A percentile compares a stretch with the other conserved stretches of the same genome.
Conservation (phyloP, 1,140 invertebrate species). For the Penaeus vannamei region DNA sequence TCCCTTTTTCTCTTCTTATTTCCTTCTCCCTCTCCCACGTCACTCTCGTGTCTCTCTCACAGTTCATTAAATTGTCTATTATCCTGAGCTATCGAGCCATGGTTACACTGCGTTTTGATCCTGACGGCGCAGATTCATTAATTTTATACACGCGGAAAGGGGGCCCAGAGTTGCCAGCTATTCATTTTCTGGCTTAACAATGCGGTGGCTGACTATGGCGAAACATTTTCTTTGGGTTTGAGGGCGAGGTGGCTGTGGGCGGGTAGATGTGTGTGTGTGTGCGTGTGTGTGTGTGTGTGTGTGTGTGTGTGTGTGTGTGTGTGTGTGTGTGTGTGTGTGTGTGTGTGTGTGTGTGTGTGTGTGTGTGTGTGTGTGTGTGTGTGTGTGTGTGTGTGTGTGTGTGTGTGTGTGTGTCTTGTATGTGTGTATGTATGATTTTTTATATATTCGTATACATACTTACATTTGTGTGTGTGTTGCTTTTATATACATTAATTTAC, state of each 20-base stretch:
- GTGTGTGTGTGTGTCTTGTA: too few species aligned
- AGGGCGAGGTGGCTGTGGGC: not conserved
- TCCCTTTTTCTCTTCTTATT: not conserved
- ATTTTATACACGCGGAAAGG: conserved; percentile 51
- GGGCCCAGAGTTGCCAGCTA: conserved; percentile 35
- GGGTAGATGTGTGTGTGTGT: conserved; percentile 20
- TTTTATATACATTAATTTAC: too few species aligned
- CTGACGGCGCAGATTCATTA: conserved; percentile 58
- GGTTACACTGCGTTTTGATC: conserved; percentile 56
- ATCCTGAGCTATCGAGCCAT: conserved; percentile 61
- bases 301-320: not conserved
- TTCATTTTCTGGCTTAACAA: conserved; percentile 42
- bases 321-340: too few species aligned
- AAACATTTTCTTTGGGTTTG: conserved; percentile 11
- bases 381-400: too few species aligned
- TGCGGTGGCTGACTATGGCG: conserved; percentile 2
- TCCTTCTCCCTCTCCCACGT: conserved; percentile 37
- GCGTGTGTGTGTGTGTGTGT: conserved; percentile 42
- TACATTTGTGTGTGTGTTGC: too few species aligned
- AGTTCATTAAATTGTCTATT: conserved; percentile 59
- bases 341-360: too few species aligned
- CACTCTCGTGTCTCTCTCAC: conserved; percentile 45
- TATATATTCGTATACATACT: too few species aligned
- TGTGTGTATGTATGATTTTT: too few species aligned
- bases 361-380: too few species aligned